A percentile compares a stretch with the other conserved stretches of the same genome.
Evolutionary conservation across 2,113 vertebrate species (phyloP).

Genomic region (Protobothrops mucrosquamatus): DNA sequence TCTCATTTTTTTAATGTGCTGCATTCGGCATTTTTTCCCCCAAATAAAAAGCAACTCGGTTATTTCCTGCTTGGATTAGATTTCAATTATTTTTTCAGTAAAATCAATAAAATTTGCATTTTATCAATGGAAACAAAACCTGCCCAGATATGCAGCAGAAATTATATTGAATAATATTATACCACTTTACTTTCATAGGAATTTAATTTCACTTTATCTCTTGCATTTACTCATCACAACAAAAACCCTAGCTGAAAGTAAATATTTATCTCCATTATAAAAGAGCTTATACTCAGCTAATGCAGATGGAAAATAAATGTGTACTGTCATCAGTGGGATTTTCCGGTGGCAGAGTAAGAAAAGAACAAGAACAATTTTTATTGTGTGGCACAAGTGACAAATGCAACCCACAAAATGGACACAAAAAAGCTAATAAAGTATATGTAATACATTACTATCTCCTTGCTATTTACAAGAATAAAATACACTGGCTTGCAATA

Average conservation of each 20-base stretch:
- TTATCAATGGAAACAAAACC: constrained; percentile 29
- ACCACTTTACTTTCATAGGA: constrained; percentile 29
- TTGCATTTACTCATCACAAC: not conserved
- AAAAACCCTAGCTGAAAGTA: constrained; percentile 12
- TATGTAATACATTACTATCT: not conserved
- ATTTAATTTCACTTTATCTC: constrained; percentile 38
- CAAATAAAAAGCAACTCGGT: constrained; percentile 37
- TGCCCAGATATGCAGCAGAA: not conserved
- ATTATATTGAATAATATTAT: not conserved
- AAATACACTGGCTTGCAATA: not conserved
- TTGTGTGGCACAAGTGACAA: not conserved
- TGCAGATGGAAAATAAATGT: not conserved
- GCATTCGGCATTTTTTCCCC: not conserved
- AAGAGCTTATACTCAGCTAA: not conserved
- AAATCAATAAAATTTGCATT: constrained; percentile 50
- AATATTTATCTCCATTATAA: not conserved
- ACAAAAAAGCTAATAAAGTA: not conserved
- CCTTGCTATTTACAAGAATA: not conserved
- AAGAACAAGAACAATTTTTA: not conserved
- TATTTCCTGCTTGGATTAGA: constrained; percentile 40
- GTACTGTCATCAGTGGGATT: not conserved
- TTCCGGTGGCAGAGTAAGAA: not conserved
- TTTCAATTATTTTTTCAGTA: constrained; percentile 47
- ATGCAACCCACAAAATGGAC: not conserved
- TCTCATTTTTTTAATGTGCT: constrained; percentile 41